Evolutionary conservation across 2,113 vertebrate genomes (phyloP), one percentile per base, ranked within the genome.

Genomic region (Siniperca knerii): DNA sequence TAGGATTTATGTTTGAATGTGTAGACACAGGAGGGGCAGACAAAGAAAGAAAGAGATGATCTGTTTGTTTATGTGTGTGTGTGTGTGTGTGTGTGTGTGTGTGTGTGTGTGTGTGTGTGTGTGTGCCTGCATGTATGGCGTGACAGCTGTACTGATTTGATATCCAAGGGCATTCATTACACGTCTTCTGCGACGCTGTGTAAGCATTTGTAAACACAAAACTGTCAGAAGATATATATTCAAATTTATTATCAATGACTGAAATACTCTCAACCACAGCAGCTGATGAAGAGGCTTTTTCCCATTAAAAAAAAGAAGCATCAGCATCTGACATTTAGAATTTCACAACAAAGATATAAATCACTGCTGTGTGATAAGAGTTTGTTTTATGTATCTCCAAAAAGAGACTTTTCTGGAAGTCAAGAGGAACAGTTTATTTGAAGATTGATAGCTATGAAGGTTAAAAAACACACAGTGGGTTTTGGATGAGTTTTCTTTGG

Each of bases 181-280:
- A 33, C 55, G n/a, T 82, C 74, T 62, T 81, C 82, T 57, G 61
- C 72, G 0, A 58, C 2, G 72, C 79, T 69, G 70, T 65, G 71
- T 29, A 60, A 90, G 77, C 79, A 79, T 78, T 89, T 15, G 70
- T 60, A 37, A 81, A 87, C 83, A 86, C 58, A 55, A n/a, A 84
- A 54, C 87, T 89, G 82, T 85, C 87, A 82, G 68, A 84, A 67
- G 70, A 82, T 75, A 77, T 84, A 76, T 61, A 84, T 69, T 85
- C 75, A 78, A 23, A 87, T 75, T 69, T 74, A 84, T 86, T 55
- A 85, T 52, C 57, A 65, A 52, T 62, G 71, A 87, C 78, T 87
- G 73, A 88, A 79, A 67, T 77, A 77, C 60, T 57, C 48, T 72
- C 81, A 77, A 58, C 58, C 40, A 1, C n/a, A 52, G 77, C 67